A percentile compares a stretch with the other conserved stretches of the same genome.
phyloP scores from a whole-genome alignment of 2,113 vertebrate species.

The Bungarus multicinctus region DNA sequence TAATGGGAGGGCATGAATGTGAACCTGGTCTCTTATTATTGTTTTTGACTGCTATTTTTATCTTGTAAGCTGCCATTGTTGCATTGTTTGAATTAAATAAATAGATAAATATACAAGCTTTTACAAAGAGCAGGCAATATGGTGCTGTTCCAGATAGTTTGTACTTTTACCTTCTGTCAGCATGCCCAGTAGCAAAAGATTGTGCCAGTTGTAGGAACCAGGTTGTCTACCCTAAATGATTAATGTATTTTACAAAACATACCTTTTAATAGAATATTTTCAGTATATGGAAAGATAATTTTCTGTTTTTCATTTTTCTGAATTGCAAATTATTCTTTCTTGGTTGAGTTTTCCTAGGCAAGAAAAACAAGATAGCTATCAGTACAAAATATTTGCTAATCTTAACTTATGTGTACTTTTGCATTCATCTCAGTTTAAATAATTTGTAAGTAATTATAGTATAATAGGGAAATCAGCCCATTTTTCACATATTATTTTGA shows the following conservation, averaged over 20 bases:
- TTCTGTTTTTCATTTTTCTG: neutral
- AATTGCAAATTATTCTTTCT: neutral
- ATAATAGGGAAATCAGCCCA: neutral
- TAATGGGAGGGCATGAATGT: neutral
- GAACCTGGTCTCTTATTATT: neutral
- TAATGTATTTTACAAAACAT: neutral
- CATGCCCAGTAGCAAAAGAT: neutral
- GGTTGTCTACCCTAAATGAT: neutral
- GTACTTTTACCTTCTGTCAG: neutral
- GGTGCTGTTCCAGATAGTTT: neutral
- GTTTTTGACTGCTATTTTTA: neutral
- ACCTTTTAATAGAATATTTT: neutral
- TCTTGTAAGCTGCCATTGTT: neutral
- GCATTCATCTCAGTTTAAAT: neutral
- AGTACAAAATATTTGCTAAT: neutral
- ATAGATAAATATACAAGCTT: neutral
- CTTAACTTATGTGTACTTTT: neutral
- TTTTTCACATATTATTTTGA: neutral
- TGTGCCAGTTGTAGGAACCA: neutral
- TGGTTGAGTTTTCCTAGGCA: neutral
- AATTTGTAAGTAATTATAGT: neutral
- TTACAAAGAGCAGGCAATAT: neutral
- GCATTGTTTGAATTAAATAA: neutral
- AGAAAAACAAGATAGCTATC: neutral
- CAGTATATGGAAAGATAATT: neutral